These are phyloP conservation scores for Halichoerus grypus DNA, from an alignment of 2,113 vertebrate genomes.

Conservation along the genomic window DNA sequence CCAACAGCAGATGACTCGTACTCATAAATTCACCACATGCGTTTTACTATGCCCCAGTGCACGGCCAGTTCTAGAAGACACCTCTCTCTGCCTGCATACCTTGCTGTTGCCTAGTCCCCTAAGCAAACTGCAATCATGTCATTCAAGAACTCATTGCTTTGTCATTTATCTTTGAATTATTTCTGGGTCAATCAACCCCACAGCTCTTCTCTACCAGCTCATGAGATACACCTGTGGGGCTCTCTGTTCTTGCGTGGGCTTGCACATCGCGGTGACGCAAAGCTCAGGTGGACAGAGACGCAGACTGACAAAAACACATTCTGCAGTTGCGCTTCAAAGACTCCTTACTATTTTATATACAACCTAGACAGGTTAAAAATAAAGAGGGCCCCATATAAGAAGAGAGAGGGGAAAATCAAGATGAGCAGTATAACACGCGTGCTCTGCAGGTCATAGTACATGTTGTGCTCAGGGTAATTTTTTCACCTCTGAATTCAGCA, in stretches of 20 bases:
- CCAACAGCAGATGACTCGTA: neutral
- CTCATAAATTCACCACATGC: neutral
- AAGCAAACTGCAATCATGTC: neutral
- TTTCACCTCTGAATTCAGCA: neutral
- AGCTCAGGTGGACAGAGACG: neutral
- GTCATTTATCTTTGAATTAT: neutral
- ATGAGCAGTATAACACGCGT: accelerated
- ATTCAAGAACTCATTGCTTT: neutral
- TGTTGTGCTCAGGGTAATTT: neutral
- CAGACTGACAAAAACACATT: neutral
- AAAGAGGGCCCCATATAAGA: neutral
- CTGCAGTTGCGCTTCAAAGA: neutral
- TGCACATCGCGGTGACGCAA: neutral
- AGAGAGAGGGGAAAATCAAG: neutral
- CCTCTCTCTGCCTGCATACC: neutral
- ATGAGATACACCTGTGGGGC: neutral
- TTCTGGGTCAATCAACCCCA: neutral
- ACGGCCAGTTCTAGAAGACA: neutral
- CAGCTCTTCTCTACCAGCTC: neutral
- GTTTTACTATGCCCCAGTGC: neutral
- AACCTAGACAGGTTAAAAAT: neutral
- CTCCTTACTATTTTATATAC: neutral
- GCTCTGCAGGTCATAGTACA: neutral
- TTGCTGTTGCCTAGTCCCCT: neutral
- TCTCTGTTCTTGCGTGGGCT: neutral